Evolutionary conservation across 2,113 vertebrate genomes (phyloP), one percentile per base, ranked within the genome.

Genomic region (Mastomys coucha): DNA sequence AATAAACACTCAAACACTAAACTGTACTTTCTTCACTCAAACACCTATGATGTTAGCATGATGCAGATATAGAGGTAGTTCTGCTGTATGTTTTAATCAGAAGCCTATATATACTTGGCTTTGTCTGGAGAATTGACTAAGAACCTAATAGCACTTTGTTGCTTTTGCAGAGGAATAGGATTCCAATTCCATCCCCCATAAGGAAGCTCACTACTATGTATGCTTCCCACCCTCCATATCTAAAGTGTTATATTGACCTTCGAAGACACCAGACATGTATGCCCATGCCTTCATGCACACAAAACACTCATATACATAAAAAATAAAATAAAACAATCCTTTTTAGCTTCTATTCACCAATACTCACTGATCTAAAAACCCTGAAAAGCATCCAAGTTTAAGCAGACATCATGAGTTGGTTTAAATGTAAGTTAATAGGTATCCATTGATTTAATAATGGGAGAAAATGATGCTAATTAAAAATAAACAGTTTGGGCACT

Each of bases 161-260:
- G 36, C 33, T 82, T 36, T 58, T 82, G 20, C 11, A 58, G 10
- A 82, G 12, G 20, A 58, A 22, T 7, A 58, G 13, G 33, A 19
- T 58, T n/a, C 22, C 2, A 24, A 24, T 81, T 11, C 33, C 10
- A n/a, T 0, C 1, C 7, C 31, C 33, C 9, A 36, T 4, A 81
- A 10, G 33, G 5, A 4, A n/a, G 10, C 33, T 80, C 11, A 81
- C 20, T n/a, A 22, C 10, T 20, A 22, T n/a, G 36, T 58, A 22
- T n/a, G 7, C 33, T 36, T 58, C 1, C 33, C 22, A 11, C 56
- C 5, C 0, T 58, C 12, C 19, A 1, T 0, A 82, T 58, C 33
- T 58, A 36, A 82, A 58, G 36, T 36, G 10, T 17, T 56, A 56
- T 13, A n/a, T 2, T 53, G 16, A n/a, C 14, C 11, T 39, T 82